A percentile compares a stretch with the other conserved stretches of the same genome.
Evolutionary conservation across 2,797 vertebrate genomes (phyloP).

Genomic region (Epinephelus malabaricus): DNA sequence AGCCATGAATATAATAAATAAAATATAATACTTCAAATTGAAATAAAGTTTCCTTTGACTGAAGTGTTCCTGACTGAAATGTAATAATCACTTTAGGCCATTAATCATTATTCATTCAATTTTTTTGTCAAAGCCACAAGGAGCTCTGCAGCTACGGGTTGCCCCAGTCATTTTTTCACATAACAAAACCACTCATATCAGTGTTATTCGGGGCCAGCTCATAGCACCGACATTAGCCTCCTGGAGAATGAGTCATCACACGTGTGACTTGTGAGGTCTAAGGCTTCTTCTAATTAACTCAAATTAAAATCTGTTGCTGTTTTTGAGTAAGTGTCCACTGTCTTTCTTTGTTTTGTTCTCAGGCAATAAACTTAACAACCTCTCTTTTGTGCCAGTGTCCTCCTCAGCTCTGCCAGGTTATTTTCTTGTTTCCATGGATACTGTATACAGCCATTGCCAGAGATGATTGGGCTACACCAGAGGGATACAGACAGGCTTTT

Average conservation of each 20-base stretch:
- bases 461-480: conserved; percentile 4
- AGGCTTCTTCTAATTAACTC: conserved; percentile 1
- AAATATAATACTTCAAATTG: too few species aligned
- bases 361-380: conserved; percentile 8
- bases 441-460: conserved; percentile 23
- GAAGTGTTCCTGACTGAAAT: too few species aligned
- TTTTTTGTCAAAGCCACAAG: too few species aligned
- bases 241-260: background rate
- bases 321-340: background rate
- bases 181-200: background rate
- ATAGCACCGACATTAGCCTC: background rate
- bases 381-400: conserved; percentile 10
- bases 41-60: too few species aligned
- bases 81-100: too few species aligned
- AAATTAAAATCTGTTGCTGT: background rate
- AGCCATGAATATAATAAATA: too few species aligned
- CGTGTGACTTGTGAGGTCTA: background rate
- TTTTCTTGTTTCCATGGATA: conserved; percentile 66
- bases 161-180: background rate
- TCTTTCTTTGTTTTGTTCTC: conserved; percentile 24
- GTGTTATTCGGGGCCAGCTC: background rate
- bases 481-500: conserved; percentile 12
- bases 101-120: too few species aligned
- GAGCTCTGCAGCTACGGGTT: background rate
- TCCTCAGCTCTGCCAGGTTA: conserved; percentile 36